phyloP scores from a whole-genome alignment of 2,888 invertebrate genomes.

The Caenorhabditis virilis region DNA sequence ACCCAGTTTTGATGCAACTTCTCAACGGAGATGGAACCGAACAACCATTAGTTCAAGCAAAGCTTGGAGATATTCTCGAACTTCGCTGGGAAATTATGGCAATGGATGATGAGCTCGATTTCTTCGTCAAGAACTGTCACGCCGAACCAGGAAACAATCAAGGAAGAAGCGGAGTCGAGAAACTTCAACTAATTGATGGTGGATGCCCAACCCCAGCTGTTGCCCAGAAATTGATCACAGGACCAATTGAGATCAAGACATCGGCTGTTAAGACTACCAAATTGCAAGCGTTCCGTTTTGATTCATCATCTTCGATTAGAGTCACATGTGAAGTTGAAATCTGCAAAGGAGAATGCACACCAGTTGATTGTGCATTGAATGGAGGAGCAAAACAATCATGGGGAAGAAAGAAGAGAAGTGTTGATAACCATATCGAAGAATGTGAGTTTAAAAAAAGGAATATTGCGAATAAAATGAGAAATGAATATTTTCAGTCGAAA shows the following conservation, averaged over 20 bases:
- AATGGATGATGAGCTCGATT: constrained; percentile 68
- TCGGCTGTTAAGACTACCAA: constrained; percentile 49
- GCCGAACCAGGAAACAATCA: constrained; percentile 62
- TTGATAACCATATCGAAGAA: constrained; percentile 50
- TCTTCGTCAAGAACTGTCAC: constrained; percentile 67
- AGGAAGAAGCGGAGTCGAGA: constrained; percentile 44
- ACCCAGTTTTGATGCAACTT: constrained; percentile 68
- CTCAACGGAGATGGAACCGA: constrained; percentile 52
- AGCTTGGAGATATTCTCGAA: constrained; percentile 68
- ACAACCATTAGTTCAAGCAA: constrained; percentile 59
- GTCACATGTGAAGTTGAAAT: constrained; percentile 67
- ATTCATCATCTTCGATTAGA: constrained; percentile 61
- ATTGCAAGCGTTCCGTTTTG: constrained; percentile 68
- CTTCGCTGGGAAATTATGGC: constrained; percentile 69
- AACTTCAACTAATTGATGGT: constrained; percentile 65
- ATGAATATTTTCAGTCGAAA: constrained; percentile 59
- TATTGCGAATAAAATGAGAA: background rate
- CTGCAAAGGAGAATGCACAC: constrained; percentile 66
- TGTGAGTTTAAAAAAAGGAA: constrained; percentile 30
- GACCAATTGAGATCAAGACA: constrained; percentile 55
- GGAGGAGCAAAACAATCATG: constrained; percentile 60
- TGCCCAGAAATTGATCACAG: constrained; percentile 67
- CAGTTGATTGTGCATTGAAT: constrained; percentile 62
- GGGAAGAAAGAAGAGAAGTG: constrained; percentile 67
- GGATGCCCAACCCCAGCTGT: constrained; percentile 69